These are phyloP conservation scores for Siderastrea radians DNA, from an alignment of 92 coral and sea anemone genomes.

Conservation along the genomic window DNA sequence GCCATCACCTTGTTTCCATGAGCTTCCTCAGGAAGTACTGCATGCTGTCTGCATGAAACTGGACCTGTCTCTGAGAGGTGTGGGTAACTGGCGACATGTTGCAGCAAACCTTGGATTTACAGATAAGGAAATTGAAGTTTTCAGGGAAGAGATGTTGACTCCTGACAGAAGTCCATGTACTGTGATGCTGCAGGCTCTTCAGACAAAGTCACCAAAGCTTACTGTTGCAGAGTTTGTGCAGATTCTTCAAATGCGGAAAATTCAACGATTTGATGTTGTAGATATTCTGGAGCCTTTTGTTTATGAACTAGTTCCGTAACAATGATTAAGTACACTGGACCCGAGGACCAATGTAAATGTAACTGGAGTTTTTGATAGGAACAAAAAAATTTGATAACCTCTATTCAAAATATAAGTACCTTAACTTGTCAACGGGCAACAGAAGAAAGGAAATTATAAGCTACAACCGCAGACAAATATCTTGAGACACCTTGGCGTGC, in stretches of 20 bases:
- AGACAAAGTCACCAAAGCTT: conserved; percentile 19
- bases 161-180: conserved; percentile 61
- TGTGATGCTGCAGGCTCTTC: conserved; percentile 38
- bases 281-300: conserved; percentile 18
- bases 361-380: background rate
- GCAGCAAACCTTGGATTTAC: conserved; percentile 38
- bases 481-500: too few relatives aligned
- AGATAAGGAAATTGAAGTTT: conserved; percentile 17
- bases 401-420: too few relatives aligned
- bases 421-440: too few relatives aligned
- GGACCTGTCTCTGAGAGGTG: conserved; percentile 37
- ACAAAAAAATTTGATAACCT: too few relatives aligned
- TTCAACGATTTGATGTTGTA: conserved; percentile 46
- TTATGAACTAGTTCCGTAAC: background rate
- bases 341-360: background rate
- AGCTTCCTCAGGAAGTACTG: conserved; percentile 44
- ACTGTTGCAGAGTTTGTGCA: conserved; percentile 69
- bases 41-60: conserved; percentile 41
- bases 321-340: background rate
- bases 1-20: conserved; percentile 17
- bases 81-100: conserved; percentile 63
- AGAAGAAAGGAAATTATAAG: too few relatives aligned
- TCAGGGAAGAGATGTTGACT: conserved; percentile 32
- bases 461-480: too few relatives aligned
- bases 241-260: conserved; percentile 51